Evolutionary conservation across 1,140 invertebrate genomes (phyloP).

Genomic region (Eciton burchellii): DNA sequence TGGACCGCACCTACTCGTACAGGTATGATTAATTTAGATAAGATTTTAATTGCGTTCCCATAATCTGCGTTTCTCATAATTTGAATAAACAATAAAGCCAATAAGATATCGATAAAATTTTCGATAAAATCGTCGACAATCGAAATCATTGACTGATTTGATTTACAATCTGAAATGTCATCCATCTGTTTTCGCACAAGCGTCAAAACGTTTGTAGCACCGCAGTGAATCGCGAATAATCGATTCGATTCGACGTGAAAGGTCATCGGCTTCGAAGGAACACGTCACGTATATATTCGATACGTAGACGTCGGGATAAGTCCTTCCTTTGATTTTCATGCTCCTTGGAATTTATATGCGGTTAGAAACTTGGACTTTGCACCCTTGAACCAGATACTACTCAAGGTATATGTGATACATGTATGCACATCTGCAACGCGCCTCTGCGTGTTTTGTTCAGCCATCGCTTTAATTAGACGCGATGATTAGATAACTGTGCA

Average conservation of each 20-base stretch:
- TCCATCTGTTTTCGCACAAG: constrained; percentile 2
- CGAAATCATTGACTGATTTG: background rate
- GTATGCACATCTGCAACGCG: constrained; percentile 66
- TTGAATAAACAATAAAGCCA: background rate
- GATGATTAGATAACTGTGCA: constrained; percentile 56
- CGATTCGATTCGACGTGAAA: constrained; percentile 55
- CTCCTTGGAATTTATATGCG: constrained; percentile 68
- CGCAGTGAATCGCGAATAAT: constrained; percentile 45
- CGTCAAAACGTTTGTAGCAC: background rate
- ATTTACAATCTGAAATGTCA: background rate
- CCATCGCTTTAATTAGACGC: constrained; percentile 62
- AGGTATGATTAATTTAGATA: constrained; percentile 84
- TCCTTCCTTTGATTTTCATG: constrained; percentile 61
- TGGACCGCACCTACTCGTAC: constrained; percentile 90
- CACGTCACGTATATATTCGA: background rate
- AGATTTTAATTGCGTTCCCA: background rate
- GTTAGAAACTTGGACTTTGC: constrained; percentile 73
- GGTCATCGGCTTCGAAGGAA: constrained; percentile 38
- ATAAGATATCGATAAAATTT: background rate
- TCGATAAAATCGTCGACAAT: background rate
- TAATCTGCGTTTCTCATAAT: background rate
- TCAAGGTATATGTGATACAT: constrained; percentile 70
- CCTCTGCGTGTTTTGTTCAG: constrained; percentile 58
- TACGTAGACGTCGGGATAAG: constrained; percentile 27
- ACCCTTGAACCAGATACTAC: constrained; percentile 79